phyloP scores from a whole-genome alignment of 2,113 vertebrate genomes.

The Odontophorus gujanensis region DNA sequence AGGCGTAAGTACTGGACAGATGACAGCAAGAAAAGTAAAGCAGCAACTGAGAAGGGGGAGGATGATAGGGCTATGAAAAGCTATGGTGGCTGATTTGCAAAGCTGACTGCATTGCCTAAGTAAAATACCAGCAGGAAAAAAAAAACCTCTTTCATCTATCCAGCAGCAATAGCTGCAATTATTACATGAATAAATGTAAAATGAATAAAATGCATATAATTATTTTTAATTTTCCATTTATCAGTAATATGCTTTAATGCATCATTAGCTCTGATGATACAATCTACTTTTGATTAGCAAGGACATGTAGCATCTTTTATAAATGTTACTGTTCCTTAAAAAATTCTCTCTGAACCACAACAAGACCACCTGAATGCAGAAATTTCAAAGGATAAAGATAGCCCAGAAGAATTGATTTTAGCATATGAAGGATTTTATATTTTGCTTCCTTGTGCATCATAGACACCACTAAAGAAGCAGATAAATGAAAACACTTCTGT shows the following conservation, averaged over 20 bases:
- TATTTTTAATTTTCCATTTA: neutral
- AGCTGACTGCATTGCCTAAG: neutral
- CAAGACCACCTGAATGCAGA: neutral
- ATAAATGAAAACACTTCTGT: neutral
- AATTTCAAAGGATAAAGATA: neutral
- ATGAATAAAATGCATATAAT: neutral
- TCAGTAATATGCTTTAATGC: conserved; percentile 21
- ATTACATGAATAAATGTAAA: neutral
- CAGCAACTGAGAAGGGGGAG: neutral
- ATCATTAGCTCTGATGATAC: conserved; percentile 45
- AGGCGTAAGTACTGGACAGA: neutral
- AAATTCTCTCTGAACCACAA: neutral
- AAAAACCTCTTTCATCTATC: neutral
- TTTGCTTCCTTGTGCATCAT: neutral
- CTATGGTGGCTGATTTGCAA: neutral
- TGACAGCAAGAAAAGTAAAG: neutral
- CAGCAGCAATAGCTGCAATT: neutral
- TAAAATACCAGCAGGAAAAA: neutral
- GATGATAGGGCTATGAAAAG: neutral
- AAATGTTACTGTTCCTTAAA: neutral
- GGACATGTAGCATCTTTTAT: neutral
- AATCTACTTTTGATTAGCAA: conserved; percentile 20
- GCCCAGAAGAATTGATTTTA: neutral
- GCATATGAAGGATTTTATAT: neutral
- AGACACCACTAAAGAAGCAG: neutral